Percentiles rank a stretch among this genome's conserved stretches.
phyloP scores from a whole-genome alignment of 2,888 invertebrate genomes.

The Drosophila rubida region DNA sequence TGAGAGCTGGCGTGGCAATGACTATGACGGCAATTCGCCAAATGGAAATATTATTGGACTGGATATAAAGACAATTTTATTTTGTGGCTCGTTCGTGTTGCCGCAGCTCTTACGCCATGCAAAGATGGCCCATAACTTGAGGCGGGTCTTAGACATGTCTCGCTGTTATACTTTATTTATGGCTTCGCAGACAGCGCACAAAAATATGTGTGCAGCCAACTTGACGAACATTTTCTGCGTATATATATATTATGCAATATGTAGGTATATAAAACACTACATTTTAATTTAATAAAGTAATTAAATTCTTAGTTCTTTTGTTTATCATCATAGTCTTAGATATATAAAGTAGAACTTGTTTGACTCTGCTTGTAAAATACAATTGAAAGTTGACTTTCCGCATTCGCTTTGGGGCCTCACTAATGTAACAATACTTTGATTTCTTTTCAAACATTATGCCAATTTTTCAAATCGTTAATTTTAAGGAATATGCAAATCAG shows the following conservation, averaged over 20 bases:
- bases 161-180: conserved; percentile 23
- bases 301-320: too few relatives aligned
- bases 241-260: too few relatives aligned
- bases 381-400: conserved; percentile 2
- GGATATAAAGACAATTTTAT: conserved; percentile 78
- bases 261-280: too few relatives aligned
- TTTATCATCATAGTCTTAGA: too few relatives aligned
- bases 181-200: conserved; percentile 1
- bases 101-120: neutral
- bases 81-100: conserved; percentile 47
- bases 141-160: conserved; percentile 47
- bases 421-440: conserved; percentile 17
- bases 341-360: too few relatives aligned
- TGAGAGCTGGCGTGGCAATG: conserved; percentile 27
- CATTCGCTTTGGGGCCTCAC: neutral
- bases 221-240: conserved; percentile 10
- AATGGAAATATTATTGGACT: conserved; percentile 82
- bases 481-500: conserved; percentile 69
- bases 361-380: neutral
- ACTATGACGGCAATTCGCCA: conserved; percentile 61
- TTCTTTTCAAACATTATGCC: conserved; percentile 31
- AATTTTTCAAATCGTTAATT: conserved; percentile 75
- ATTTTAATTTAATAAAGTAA: too few relatives aligned
- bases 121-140: conserved; percentile 20
- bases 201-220: neutral